Conservation (phyloP, 2,888 invertebrate genomes). For the Automeris io region DNA sequence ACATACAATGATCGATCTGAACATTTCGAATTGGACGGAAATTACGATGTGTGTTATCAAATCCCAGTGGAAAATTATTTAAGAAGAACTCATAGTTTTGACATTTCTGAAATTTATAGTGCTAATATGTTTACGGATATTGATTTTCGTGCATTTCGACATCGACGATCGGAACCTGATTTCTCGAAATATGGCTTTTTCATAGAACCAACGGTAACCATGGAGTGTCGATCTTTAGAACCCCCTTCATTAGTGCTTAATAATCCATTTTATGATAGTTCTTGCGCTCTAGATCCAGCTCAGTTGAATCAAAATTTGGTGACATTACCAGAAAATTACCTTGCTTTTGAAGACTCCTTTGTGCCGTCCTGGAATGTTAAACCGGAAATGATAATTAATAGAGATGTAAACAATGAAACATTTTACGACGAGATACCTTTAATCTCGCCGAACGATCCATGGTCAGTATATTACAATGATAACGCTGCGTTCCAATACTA, state of each 20-base stretch:
- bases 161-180: slow-evolving; percentile 64
- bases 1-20: slow-evolving; percentile 40
- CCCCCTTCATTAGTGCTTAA: slow-evolving; percentile 63
- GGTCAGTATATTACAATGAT: slow-evolving; percentile 55
- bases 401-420: slow-evolving; percentile 44
- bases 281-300: slow-evolving; percentile 50
- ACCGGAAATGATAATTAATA: slow-evolving; percentile 46
- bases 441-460: slow-evolving; percentile 63
- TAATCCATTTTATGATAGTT: slow-evolving; percentile 70
- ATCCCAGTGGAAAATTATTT: slow-evolving; percentile 41
- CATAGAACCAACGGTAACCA: slow-evolving; percentile 55
- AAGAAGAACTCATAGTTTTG: slow-evolving; percentile 66
- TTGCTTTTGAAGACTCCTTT: slow-evolving; percentile 73
- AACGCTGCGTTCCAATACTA: slow-evolving; percentile 57
- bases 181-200: slow-evolving; percentile 61
- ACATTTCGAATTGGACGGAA: slow-evolving; percentile 33
- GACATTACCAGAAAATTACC: slow-evolving; percentile 67
- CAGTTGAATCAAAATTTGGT: slow-evolving; percentile 51
- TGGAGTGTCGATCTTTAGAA: slow-evolving; percentile 47
- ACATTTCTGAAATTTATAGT: slow-evolving; percentile 56
- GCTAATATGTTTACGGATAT: slow-evolving; percentile 38
- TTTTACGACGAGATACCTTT: slow-evolving; percentile 61
- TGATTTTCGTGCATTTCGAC: slow-evolving; percentile 37
- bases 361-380: slow-evolving; percentile 66
- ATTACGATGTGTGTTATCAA: slow-evolving; percentile 32